Evolutionary conservation across 2,888 invertebrate genomes (phyloP).

Genomic region (Dermolepida albohirtum): DNA sequence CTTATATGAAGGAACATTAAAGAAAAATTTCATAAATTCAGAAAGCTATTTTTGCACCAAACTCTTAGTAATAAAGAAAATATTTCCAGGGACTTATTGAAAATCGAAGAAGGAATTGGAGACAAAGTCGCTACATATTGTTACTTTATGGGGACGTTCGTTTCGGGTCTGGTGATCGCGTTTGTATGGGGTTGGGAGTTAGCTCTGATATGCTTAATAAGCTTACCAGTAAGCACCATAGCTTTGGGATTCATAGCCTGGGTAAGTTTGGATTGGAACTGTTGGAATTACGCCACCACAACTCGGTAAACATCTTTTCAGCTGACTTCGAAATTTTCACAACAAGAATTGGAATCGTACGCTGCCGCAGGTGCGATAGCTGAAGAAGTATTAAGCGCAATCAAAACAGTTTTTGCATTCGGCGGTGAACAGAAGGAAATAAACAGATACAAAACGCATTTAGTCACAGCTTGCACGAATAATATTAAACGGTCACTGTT

Average conservation of each 20-base stretch:
- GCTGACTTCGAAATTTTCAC: constrained; percentile 76
- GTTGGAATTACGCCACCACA: neutral
- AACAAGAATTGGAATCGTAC: constrained; percentile 77
- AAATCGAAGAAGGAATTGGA: constrained; percentile 85
- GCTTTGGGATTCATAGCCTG: constrained; percentile 82
- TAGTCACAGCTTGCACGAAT: constrained; percentile 73
- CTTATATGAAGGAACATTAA: too few species aligned
- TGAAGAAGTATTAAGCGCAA: constrained; percentile 80
- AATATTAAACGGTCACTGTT: constrained; percentile 75
- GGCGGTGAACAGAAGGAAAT: constrained; percentile 82
- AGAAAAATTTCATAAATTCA: too few species aligned
- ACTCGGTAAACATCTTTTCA: constrained; percentile 49
- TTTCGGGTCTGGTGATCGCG: constrained; percentile 79
- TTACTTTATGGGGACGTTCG: constrained; percentile 78
- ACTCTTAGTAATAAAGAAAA: too few species aligned
- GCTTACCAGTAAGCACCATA: constrained; percentile 81
- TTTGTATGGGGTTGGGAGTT: constrained; percentile 87
- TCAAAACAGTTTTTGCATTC: constrained; percentile 83
- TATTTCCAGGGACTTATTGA: constrained; percentile 75
- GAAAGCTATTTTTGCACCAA: too few species aligned
- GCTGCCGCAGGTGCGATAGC: constrained; percentile 81
- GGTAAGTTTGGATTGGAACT: constrained; percentile 64
- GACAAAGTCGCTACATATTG: constrained; percentile 84
- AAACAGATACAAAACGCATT: constrained; percentile 69
- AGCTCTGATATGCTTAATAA: constrained; percentile 82